Percentiles rank a stretch among this genome's conserved stretches.
Conservation (phyloP, 1,140 invertebrate species). For the Himalopsyche phryganea region DNA sequence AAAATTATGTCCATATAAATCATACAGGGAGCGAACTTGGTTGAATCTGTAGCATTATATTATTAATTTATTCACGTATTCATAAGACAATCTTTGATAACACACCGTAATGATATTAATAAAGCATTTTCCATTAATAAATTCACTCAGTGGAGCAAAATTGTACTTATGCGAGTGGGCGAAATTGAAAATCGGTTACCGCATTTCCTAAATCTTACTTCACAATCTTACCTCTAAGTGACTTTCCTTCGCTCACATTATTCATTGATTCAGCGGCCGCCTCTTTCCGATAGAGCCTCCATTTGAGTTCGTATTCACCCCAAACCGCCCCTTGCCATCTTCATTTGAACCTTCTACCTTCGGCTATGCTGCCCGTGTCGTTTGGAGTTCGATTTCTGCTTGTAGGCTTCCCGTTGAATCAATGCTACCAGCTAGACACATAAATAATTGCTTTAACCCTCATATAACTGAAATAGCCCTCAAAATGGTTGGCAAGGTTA, state of each 20-base stretch:
- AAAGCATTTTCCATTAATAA: too few species aligned
- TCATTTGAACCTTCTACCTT: too few species aligned
- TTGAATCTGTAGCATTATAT: too few species aligned
- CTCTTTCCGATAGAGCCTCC: not conserved
- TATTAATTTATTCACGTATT: too few species aligned
- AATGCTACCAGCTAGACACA: slow-evolving; percentile 10
- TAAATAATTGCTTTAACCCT: slow-evolving; percentile 20
- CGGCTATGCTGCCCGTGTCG: not conserved
- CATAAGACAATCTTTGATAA: too few species aligned
- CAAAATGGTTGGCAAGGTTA: not conserved
- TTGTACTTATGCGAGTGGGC: not conserved
- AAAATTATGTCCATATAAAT: too few species aligned
- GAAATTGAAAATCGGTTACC: not conserved
- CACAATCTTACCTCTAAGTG: slow-evolving; percentile 11
- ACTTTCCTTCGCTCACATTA: slow-evolving; percentile 26
- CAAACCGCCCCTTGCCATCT: too few species aligned
- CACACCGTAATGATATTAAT: too few species aligned
- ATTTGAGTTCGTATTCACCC: too few species aligned
- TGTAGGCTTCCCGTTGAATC: slow-evolving; percentile 11
- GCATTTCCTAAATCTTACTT: slow-evolving; percentile 7
- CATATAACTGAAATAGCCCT: not conserved
- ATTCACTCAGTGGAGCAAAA: too few species aligned
- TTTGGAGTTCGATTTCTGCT: not conserved
- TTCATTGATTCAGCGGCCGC: slow-evolving; percentile 24
- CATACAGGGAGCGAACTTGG: too few species aligned